Evolutionary conservation across 1,140 invertebrate species (phyloP).

Genomic region (Teleogryllus occipitalis): DNA sequence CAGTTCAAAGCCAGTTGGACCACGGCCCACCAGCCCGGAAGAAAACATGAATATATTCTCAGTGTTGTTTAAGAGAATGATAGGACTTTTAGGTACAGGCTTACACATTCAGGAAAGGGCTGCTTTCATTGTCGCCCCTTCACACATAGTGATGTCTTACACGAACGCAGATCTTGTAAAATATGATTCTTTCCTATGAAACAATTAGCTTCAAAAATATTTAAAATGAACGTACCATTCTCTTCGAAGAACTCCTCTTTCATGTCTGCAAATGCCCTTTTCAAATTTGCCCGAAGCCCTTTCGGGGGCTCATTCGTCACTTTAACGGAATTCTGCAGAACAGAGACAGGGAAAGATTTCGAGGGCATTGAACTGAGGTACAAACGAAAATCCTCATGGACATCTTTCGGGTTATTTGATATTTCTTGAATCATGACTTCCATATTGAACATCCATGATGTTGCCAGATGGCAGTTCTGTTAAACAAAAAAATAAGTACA

Average conservation of each 20-base stretch:
- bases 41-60: too few relatives aligned
- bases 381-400: conserved; percentile 66
- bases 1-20: too few relatives aligned
- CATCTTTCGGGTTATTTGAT: conserved; percentile 48
- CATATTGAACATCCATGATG: conserved; percentile 78
- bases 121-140: too few relatives aligned
- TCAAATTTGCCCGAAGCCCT: conserved; percentile 65
- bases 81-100: too few relatives aligned
- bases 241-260: conserved; percentile 71
- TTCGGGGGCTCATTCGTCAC: conserved; percentile 89
- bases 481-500: too few relatives aligned
- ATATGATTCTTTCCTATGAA: too few relatives aligned
- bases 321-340: conserved; percentile 86
- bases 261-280: conserved; percentile 70
- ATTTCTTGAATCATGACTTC: conserved; percentile 62
- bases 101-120: too few relatives aligned
- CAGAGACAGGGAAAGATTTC: conserved; percentile 77
- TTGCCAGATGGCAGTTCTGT: conserved; percentile 85
- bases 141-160: too few relatives aligned
- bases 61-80: too few relatives aligned
- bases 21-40: too few relatives aligned
- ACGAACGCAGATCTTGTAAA: too few relatives aligned
- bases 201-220: not conserved
- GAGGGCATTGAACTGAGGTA: conserved; percentile 83
- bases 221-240: conserved; percentile 48